phyloP scores from a whole-genome alignment of 2,113 vertebrate species.

The Carassius gibelio region DNA sequence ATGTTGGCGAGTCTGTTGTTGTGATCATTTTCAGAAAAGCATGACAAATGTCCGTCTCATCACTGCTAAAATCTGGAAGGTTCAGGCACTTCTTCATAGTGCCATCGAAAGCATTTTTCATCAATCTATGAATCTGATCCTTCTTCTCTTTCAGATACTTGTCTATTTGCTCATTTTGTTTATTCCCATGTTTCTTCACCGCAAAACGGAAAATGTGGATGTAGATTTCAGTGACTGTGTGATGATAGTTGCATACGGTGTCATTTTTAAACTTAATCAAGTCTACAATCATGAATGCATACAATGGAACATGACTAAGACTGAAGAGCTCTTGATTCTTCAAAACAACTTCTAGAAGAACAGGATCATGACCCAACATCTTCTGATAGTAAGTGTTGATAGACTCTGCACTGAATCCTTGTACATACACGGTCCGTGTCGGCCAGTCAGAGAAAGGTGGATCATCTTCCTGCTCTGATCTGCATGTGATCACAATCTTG shows the following conservation, averaged over 20 bases:
- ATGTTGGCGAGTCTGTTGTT: neutral
- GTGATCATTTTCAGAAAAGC: constrained; percentile 36
- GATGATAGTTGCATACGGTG: neutral
- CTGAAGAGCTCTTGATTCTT: constrained; percentile 56
- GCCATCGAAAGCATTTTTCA: constrained; percentile 33
- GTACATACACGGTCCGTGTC: constrained; percentile 39
- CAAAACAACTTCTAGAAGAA: constrained; percentile 27
- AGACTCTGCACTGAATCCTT: constrained; percentile 51
- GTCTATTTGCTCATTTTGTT: neutral
- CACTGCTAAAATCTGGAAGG: neutral
- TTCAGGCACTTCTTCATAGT: constrained; percentile 24
- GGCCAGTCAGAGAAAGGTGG: constrained; percentile 16
- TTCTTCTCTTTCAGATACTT: neutral
- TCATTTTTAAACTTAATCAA: constrained; percentile 2
- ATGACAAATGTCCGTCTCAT: neutral
- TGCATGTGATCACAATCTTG: constrained; percentile 55
- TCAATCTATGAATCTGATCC: constrained; percentile 8
- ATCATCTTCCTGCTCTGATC: constrained; percentile 43
- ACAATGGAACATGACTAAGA: constrained; percentile 59
- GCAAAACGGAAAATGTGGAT: constrained; percentile 28
- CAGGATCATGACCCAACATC: constrained; percentile 25
- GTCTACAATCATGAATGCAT: constrained; percentile 49
- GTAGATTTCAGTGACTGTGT: constrained; percentile 43
- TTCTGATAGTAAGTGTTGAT: constrained; percentile 34
- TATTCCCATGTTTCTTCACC: constrained; percentile 10